Percentiles rank a stretch among this genome's conserved stretches.
phyloP scores from a whole-genome alignment of 1,140 invertebrate species.

The Dermatophagoides farinae region DNA sequence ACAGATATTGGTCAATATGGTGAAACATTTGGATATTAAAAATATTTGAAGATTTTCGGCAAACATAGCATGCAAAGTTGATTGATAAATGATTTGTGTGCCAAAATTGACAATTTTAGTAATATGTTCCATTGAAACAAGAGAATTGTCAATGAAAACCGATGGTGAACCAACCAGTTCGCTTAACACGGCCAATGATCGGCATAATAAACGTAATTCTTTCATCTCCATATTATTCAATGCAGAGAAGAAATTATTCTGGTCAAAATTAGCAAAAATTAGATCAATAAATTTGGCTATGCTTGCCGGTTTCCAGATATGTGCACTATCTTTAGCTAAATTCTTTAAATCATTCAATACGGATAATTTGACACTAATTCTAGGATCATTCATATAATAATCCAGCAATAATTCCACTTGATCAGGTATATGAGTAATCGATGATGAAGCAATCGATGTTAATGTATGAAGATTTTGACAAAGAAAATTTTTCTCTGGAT shows the following conservation, averaged over 20 bases:
- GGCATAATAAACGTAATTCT: not conserved
- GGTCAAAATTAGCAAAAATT: not conserved
- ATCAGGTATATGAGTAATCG: constrained; percentile 68
- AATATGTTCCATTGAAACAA: not conserved
- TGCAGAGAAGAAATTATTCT: not conserved
- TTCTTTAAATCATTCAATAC: constrained; percentile 49
- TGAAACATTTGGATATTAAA: constrained; percentile 2
- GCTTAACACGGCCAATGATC: not conserved
- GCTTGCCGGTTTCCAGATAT: constrained; percentile 42
- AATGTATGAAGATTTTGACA: constrained; percentile 63
- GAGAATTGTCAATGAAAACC: constrained; percentile 2
- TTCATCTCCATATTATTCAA: not conserved
- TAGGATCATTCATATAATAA: constrained; percentile 38
- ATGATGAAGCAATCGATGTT: constrained; percentile 62
- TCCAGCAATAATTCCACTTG: constrained; percentile 42
- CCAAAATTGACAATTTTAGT: not conserved
- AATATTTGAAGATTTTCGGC: not conserved
- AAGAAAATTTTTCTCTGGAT: constrained; percentile 64
- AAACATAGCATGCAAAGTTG: not conserved
- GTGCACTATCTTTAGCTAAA: constrained; percentile 45
- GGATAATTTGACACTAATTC: constrained; percentile 46
- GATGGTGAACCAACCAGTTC: constrained; percentile 3
- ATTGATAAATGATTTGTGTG: not conserved
- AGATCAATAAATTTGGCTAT: not conserved
- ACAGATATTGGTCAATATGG: constrained; percentile 7